Evolutionary conservation across 2,888 invertebrate genomes (phyloP), one percentile per base, ranked within the genome.

Genomic region (Cyaniris semiargus): DNA sequence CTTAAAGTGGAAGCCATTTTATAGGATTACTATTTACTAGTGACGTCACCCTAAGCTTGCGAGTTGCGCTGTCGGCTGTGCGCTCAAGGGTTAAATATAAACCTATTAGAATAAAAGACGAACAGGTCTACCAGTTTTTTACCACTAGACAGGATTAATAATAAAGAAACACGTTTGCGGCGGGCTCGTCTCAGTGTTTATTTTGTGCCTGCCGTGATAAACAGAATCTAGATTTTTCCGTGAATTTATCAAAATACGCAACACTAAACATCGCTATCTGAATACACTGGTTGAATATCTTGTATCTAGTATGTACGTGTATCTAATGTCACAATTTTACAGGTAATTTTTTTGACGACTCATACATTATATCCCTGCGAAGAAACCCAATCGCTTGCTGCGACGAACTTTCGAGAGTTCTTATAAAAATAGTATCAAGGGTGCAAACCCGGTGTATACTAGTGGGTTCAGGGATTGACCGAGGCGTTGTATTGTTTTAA

Each of bases 391-490:
- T 88, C 89, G 88, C 84, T 84, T 82, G 76, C 77, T 83, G 86
- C 87, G 85, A 85, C 79, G 87, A 87, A 88, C 89, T 82, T 83
- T 88, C 86, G 82, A 84, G 56, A 82, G 90, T 91, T 89, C 88
- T 81, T 81, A 82, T 89, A 93, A 92, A 92, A 80, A 85, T 91
- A 92, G 93, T 91, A 93, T 88, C 70, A 93, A 93, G 93, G 89
- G 90, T 84, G 78, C 23, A 71, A 81, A 83, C 87, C 91, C 93
- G 66, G 88, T 93, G 87, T 93, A 84, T 92, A 88, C 93, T 92
- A 77, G 77, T 86, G 91, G 90, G 88, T 85, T 84, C 84, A 87
- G 92, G 89, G 87, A 79, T 77, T 66, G 89, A 89, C 90, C 91
- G 90, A 81, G 88, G 89, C 88, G 83, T 82, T 82, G 80, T 80